Conservation (phyloP, 1,140 invertebrate species). For the Drosophila novamexicana region DNA sequence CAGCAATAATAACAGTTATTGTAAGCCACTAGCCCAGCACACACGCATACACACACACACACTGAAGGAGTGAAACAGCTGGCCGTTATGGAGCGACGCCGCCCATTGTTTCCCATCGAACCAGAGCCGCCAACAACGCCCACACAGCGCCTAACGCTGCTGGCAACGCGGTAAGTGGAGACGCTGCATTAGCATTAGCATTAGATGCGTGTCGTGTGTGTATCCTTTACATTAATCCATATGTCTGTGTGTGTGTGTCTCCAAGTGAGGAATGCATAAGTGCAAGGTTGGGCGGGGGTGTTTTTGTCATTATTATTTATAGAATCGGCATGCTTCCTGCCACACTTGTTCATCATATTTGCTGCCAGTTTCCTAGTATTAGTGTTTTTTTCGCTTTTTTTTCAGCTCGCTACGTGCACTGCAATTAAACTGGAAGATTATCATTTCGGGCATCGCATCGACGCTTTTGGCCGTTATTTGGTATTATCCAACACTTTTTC, state of each 20-base stretch:
- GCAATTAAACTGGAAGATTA: conserved; percentile 82
- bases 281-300: not conserved
- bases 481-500: conserved; percentile 83
- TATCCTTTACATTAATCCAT: conserved; percentile 25
- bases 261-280: conserved; percentile 5
- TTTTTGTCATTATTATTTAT: conserved; percentile 14
- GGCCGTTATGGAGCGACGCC: conserved; percentile 54
- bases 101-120: conserved; percentile 78
- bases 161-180: conserved; percentile 61
- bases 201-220: conserved; percentile 18
- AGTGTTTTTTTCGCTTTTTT: not conserved
- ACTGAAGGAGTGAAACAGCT: conserved; percentile 35
- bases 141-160: conserved; percentile 58
- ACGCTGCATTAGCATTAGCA: conserved; percentile 6
- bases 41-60: not conserved
- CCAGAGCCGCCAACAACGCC: conserved; percentile 57
- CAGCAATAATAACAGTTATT: conserved; percentile 31
- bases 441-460: conserved; percentile 70
- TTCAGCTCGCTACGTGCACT: conserved; percentile 66
- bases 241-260: conserved; percentile 1
- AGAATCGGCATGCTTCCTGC: conserved; percentile 3
- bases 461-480: conserved; percentile 81
- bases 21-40: conserved; percentile 28
- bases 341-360: not conserved
- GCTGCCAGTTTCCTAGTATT: not conserved